Base-by-base conservation (phyloP, 92 coral and sea anemone species). In the Meandrina meandrites region DNA sequence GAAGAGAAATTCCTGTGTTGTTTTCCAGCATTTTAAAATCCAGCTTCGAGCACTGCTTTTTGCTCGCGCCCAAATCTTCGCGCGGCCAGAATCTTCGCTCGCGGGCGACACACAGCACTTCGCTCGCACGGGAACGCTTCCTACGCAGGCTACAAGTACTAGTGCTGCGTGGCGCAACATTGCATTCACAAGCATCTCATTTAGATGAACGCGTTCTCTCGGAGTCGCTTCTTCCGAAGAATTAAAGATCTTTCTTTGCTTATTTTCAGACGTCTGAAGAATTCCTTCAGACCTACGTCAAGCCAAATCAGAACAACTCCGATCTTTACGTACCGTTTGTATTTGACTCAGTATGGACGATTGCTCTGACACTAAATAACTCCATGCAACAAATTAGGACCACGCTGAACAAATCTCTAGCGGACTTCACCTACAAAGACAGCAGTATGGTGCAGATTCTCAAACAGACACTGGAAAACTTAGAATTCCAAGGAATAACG, bases 261-360 rank as follows among this genome's bases (percentile, higher is more conserved):
- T 18, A 19, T 60, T 28, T 85, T 19, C 34, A 93, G 97, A 94
- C 93, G 19, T 69, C 81, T 19, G 58, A 84, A 45, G 84, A 90
- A 31, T 87, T 87, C 53, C 67, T 80, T 19, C 72, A 64, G 2
- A 74, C 34, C 10, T 75, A 89, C 60, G 81, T 80, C 31, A 58
- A n/a, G n/a, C n/a, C n/a, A n/a, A n/a, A 76, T 30, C 78, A 22
- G 11, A 80, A 72, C 73, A 31, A 54, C 24, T 69, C 91, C 0
- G 75, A 72, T 48, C 64, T 84, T 30, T 94, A 92, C 57, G 82
- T 86, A 9, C 93, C 94, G 2, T 85, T 87, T 79, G 93, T 84
- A 45, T 94, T 92, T 75, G 97, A 94, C 81, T 82, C 93, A 50
- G 85, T 94, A 30, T 94, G 97, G 97, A 74, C 84, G 47, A 88